These are phyloP conservation scores for Gastrophysa polygoni DNA, from an alignment of 2,888 invertebrate species.

Conservation along the genomic window DNA sequence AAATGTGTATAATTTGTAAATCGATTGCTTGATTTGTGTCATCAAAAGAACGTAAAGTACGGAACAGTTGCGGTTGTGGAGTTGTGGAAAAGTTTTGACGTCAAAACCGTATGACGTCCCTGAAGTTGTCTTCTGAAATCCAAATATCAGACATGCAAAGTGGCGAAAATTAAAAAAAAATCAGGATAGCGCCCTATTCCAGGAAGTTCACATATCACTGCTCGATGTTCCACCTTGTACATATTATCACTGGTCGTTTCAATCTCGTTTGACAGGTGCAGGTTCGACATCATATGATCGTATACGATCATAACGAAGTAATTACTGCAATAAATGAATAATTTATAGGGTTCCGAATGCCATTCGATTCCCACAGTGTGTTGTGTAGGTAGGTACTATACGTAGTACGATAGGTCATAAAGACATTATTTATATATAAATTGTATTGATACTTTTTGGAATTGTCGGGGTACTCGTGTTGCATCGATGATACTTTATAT, in stretches of 20 bases:
- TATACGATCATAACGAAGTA: conserved; percentile 16
- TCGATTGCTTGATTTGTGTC: too few relatives aligned
- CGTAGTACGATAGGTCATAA: conserved; percentile 20
- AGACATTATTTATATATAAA: conserved; percentile 29
- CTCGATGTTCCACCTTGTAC: not conserved
- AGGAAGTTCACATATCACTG: too few relatives aligned
- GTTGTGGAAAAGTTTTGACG: too few relatives aligned
- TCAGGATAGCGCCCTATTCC: too few relatives aligned
- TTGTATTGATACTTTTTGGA: conserved; percentile 27
- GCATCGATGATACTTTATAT: conserved; percentile 27
- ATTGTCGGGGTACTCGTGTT: conserved; percentile 29
- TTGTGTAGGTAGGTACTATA: not conserved
- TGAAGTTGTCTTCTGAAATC: too few relatives aligned
- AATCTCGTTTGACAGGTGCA: not conserved
- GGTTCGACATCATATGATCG: not conserved
- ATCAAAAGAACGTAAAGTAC: too few relatives aligned
- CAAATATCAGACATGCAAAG: too few relatives aligned
- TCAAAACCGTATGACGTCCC: too few relatives aligned
- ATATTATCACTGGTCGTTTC: not conserved
- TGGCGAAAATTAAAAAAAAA: too few relatives aligned
- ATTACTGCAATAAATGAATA: conserved; percentile 28
- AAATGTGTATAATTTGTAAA: too few relatives aligned
- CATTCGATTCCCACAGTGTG: conserved; percentile 25
- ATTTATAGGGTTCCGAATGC: conserved; percentile 23
- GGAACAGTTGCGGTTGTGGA: too few relatives aligned